phyloP scores from a whole-genome alignment of 2,888 invertebrate species.

The Tiphia femorata region DNA sequence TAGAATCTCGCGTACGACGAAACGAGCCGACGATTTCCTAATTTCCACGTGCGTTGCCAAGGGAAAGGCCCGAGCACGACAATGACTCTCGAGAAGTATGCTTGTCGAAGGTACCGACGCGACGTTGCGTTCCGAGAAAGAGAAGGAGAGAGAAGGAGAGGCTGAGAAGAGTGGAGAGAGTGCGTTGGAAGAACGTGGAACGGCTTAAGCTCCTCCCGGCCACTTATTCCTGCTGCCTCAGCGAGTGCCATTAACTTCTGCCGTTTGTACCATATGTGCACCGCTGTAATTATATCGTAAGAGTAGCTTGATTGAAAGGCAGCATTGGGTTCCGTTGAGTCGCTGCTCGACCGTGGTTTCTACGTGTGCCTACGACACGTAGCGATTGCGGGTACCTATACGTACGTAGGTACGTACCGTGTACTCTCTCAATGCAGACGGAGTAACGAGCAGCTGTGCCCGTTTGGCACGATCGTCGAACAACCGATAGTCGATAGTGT shows the following conservation, averaged over 20 bases:
- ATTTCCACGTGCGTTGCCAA: background rate
- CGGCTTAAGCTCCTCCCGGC: conserved; percentile 10
- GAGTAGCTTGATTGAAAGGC: conserved; percentile 31
- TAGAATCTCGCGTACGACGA: background rate
- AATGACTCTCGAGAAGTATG: background rate
- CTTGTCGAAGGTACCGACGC: background rate
- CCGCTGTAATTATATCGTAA: conserved; percentile 43
- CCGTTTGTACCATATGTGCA: conserved; percentile 31
- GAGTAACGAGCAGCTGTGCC: conserved; percentile 28
- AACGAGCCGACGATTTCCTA: background rate
- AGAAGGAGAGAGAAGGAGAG: conserved; percentile 13
- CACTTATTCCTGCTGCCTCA: conserved; percentile 23
- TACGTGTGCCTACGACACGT: background rate
- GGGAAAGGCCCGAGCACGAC: background rate
- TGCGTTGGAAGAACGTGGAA: conserved; percentile 1
- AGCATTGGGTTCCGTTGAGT: conserved; percentile 25
- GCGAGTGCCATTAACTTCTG: conserved; percentile 31
- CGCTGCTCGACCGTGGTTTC: too few species aligned
- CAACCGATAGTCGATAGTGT: too few species aligned
- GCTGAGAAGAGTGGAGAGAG: background rate
- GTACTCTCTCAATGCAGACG: conserved; percentile 14
- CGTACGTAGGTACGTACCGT: background rate
- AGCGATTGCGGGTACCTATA: too few species aligned
- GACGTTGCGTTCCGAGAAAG: too few species aligned
- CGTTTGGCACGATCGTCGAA: too few species aligned